Base-by-base conservation (phyloP, 1,140 invertebrate genomes). In the Drosophila ercepeae region DNA sequence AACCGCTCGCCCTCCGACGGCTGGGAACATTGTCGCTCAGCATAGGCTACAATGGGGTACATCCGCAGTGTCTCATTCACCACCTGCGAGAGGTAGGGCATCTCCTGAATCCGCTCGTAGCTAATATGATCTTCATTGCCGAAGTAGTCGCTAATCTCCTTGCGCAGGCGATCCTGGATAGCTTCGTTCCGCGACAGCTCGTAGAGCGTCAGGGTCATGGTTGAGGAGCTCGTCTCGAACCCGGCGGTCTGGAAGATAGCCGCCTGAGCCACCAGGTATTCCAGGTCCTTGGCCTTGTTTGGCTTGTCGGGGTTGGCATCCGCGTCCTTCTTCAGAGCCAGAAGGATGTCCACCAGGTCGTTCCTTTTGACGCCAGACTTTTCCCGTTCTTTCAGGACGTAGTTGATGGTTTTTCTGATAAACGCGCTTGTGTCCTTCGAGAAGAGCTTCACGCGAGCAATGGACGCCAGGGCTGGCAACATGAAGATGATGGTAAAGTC, bases 221-320 rank as follows among this genome's bases (percentile, higher is more conserved):
- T 93, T 1, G 93, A 94, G 0, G 95, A 94, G 0, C 95, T 95
- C 0, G 96, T 97, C 89, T 97, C 96, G 52, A 94, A 95, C 7
- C 96, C 95, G 23, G 95, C 95, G 1, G 94, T 90, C 60, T 96
- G 95, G 67, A 96, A 96, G 3, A 94, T 92, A 11, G 95, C 94
- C 0, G 93, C 94, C 82, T 95, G 95, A 4, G 95, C 93, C 4
- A 94, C 91, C 84, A 95, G 93, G 59, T 65, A 77, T 16, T 91
- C 89, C 23, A 75, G 18, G 44, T 73, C 49, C 0, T 63, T 44
- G 5, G 60, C 52, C 16, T 19, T 44, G 2, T 46, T 27, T 0
- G 19, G 49, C 29, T 63, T 49, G 0, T 75, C 72, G 0, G 42
- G 51, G 32, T 73, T 50, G 6, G 55, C 59, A 3, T 63, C 70